Percentiles rank a stretch among this genome's conserved stretches.
Evolutionary conservation across 2,888 invertebrate genomes (phyloP).

Genomic region (Zonitis immaculata): DNA sequence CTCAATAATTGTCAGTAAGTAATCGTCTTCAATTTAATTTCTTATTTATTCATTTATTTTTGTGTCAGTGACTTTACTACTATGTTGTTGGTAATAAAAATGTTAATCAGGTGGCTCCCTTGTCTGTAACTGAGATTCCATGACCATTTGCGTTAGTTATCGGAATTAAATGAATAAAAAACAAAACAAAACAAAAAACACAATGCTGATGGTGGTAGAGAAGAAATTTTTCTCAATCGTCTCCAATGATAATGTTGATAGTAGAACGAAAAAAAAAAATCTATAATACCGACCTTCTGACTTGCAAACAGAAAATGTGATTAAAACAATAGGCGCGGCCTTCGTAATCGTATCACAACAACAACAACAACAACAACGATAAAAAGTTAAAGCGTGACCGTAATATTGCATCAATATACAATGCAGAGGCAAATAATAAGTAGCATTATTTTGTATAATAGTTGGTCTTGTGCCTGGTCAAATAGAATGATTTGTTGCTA

Average conservation of each 20-base stretch:
- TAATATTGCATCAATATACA: conserved; percentile 21
- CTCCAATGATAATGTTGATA: neutral
- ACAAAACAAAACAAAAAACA: neutral
- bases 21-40: neutral
- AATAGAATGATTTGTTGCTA: too few relatives aligned
- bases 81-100: conserved; percentile 3
- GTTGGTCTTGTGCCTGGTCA: too few relatives aligned
- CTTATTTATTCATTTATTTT: too few relatives aligned
- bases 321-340: conserved; percentile 26
- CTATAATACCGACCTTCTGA: neutral
- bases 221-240: neutral
- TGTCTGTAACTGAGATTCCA: neutral
- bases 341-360: conserved; percentile 17
- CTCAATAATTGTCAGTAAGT: neutral
- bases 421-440: neutral
- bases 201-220: neutral
- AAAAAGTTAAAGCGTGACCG: conserved; percentile 21
- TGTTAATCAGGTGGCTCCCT: conserved; percentile 5
- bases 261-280: neutral
- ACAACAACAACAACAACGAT: neutral
- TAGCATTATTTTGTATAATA: neutral
- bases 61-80: neutral
- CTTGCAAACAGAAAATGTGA: conserved; percentile 16
- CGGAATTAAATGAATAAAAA: neutral
- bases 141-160: neutral